A percentile compares a stretch with the other conserved stretches of the same genome.
phyloP scores from a whole-genome alignment of 2,113 vertebrate species.

The Spermophilus dauricus region DNA sequence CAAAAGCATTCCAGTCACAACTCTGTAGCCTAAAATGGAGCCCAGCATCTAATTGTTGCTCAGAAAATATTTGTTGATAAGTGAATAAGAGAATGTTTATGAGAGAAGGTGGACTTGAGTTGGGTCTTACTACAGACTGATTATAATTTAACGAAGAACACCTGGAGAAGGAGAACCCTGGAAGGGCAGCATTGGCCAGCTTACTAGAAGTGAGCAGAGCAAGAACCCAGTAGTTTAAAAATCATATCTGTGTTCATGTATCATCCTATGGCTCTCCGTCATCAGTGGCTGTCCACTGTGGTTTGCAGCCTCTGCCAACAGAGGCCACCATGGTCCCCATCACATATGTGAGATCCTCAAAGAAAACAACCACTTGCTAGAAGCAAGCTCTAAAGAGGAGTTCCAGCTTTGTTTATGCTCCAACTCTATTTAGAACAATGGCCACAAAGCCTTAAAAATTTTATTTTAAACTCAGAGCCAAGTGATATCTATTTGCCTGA shows the following conservation, averaged over 20 bases:
- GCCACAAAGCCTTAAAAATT: neutral
- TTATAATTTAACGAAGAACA: neutral
- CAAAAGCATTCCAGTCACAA: neutral
- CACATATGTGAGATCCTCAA: neutral
- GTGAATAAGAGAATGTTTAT: neutral
- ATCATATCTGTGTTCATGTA: neutral
- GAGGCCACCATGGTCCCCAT: neutral
- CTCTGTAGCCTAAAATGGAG: neutral
- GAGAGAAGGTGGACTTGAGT: neutral
- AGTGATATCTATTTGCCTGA: neutral
- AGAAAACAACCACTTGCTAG: neutral
- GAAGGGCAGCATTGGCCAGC: neutral
- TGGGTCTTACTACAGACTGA: neutral
- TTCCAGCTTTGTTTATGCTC: neutral
- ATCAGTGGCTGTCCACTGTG: constrained; percentile 18
- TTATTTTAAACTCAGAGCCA: neutral
- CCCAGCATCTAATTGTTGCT: neutral
- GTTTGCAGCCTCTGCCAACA: constrained; percentile 39
- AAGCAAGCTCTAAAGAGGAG: neutral
- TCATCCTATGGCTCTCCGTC: neutral
- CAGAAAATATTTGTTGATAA: neutral
- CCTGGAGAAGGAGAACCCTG: neutral
- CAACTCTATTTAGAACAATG: neutral
- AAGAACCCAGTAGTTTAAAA: neutral
- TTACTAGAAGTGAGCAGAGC: neutral